Conservation (phyloP, 2,113 vertebrate genomes). For the Hipposideros armiger region DNA sequence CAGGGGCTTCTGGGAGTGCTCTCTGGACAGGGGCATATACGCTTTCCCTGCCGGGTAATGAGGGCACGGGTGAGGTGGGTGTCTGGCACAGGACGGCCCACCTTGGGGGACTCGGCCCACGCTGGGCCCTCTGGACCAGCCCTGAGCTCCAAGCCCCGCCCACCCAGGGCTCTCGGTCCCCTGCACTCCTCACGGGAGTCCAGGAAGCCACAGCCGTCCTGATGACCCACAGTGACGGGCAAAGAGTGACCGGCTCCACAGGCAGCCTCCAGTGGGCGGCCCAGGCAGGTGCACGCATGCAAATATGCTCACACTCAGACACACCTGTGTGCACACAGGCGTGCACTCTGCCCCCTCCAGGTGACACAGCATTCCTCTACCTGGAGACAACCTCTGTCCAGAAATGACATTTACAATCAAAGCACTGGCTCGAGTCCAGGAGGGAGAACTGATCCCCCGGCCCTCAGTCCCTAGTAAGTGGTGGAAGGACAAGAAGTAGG, state of each 20-base stretch:
- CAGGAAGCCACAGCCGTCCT: neutral
- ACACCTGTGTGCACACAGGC: neutral
- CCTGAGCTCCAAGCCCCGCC: neutral
- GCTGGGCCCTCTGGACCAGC: no score
- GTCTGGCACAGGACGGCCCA: fast-evolving
- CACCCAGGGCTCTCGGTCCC: neutral
- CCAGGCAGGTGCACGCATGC: no score
- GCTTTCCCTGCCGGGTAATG: fast-evolving
- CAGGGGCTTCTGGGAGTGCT: fast-evolving
- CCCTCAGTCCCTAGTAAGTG: fast-evolving
- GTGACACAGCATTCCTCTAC: no score
- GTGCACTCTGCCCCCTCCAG: neutral
- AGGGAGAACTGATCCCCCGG: neutral
- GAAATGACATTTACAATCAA: fast-evolving
- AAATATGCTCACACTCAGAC: no score
- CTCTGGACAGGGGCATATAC: fast-evolving
- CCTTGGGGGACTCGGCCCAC: fast-evolving
- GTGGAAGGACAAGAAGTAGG: fast-evolving
- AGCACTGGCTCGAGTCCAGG: no score
- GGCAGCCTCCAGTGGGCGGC: neutral
- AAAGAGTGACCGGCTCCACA: neutral
- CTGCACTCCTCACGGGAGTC: fast-evolving
- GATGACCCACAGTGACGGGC: fast-evolving
- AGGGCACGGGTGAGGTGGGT: neutral
- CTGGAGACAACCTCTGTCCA: neutral